Percentiles rank a stretch among this genome's conserved stretches.
Conservation (phyloP, 1,140 invertebrate genomes). For the Eumaeus atala region DNA sequence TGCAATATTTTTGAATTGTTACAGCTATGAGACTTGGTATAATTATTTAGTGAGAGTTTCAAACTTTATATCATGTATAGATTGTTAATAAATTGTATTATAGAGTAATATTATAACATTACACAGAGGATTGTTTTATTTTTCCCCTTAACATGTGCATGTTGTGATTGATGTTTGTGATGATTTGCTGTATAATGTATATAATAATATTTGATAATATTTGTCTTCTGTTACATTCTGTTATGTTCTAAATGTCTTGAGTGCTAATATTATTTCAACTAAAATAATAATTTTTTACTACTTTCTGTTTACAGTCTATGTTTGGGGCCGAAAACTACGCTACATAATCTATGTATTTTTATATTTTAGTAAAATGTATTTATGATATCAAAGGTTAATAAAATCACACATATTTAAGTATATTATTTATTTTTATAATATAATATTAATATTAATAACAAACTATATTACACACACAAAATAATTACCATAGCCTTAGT, state of each 20-base stretch:
- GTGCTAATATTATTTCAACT: constrained; percentile 15
- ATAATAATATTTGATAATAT: constrained; percentile 7
- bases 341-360: constrained; percentile 33
- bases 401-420: constrained; percentile 28
- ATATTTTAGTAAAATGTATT: constrained; percentile 29
- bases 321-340: constrained; percentile 66
- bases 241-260: constrained; percentile 15
- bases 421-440: constrained; percentile 17
- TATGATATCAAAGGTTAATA: constrained; percentile 25
- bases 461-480: no score
- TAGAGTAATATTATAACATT: constrained; percentile 40
- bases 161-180: constrained; percentile 23
- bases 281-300: constrained; percentile 26
- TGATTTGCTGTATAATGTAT: constrained; percentile 15
- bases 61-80: constrained; percentile 46
- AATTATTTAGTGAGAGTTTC: constrained; percentile 13
- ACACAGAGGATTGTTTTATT: constrained; percentile 50
- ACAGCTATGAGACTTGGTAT: constrained; percentile 12
- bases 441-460: no score
- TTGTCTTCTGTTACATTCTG: constrained; percentile 10
- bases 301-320: constrained; percentile 64
- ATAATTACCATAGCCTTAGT: constrained; percentile 30
- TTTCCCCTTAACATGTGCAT: constrained; percentile 32
- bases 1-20: constrained; percentile 24
- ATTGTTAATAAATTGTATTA: constrained; percentile 62